Conservation (phyloP, 1,140 invertebrate species). For the Palaemon carinicauda region DNA sequence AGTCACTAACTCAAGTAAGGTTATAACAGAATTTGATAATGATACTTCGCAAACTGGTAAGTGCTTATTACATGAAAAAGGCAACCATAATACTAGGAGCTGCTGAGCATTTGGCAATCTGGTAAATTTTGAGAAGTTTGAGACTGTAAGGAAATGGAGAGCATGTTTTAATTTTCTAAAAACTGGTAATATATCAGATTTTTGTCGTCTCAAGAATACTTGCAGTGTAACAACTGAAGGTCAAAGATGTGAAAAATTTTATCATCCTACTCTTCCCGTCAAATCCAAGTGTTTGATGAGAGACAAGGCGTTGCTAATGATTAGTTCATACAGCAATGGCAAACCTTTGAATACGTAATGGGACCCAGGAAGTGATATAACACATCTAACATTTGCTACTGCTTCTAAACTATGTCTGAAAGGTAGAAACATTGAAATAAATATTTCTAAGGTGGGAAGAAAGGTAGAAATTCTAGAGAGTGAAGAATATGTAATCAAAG, state of each 20-base stretch:
- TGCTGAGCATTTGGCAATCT: not conserved
- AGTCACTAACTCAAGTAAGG: not conserved
- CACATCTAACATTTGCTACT: not conserved
- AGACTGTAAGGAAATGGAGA: not conserved
- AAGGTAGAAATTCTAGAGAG: not conserved
- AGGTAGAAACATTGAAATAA: too few relatives aligned
- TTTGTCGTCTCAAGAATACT: not conserved
- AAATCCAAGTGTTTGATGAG: too few relatives aligned
- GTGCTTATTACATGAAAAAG: not conserved
- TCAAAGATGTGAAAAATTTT: not conserved
- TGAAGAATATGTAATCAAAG: conserved; percentile 3
- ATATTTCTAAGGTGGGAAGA: not conserved
- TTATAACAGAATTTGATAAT: not conserved
- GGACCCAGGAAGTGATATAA: conserved; percentile 21
- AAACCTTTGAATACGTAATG: not conserved
- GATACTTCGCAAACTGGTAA: not conserved
- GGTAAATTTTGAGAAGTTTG: not conserved
- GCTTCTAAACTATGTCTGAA: too few relatives aligned
- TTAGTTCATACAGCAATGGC: not conserved
- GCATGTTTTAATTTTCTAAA: conserved; percentile 11
- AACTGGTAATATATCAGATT: not conserved
- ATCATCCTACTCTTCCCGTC: not conserved
- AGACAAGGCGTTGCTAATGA: not conserved
- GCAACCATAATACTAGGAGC: not conserved
- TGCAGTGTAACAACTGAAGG: not conserved